Evolutionary conservation across 2,113 vertebrate species (phyloP), one percentile per base, ranked within the genome.

Genomic region (Catharus bicknelli): DNA sequence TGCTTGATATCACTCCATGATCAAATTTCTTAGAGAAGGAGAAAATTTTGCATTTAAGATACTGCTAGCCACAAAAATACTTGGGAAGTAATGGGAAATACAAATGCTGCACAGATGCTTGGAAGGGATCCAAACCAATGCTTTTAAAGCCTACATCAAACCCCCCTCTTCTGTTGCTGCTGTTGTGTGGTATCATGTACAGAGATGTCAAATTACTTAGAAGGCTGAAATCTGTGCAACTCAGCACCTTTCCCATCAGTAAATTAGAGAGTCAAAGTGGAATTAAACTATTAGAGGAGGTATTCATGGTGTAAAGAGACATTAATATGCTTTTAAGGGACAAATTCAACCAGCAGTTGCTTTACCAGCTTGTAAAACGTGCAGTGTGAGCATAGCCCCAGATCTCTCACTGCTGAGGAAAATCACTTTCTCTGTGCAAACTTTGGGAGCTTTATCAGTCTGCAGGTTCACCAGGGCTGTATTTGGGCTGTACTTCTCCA

Each of bases 131-230:
- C 96, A 95, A 88, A 77, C 47, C 0, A 6, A 77, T 21, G 27
- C 86, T 86, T 97, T 92, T 57, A 96, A 96, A 96, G 91, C 72
- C 64, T 43, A 54, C 76, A 90, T 97, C 76, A 91, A 51, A 76
- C 76, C 67, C 93, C 58, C 67, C 72, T 75, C 62, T 95, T 68
- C 81, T 90, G 58, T 54, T 88, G 84, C 89, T 96, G 95, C 73
- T 92, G 93, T 75, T 91, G 40, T 58, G 80, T 80, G 91, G 86
- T 95, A 82, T 10, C 79, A 27, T 64, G 47, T 66, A 64, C 61
- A 90, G 91, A 90, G 85, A 95, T 64, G 90, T 83, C 62, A 94
- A 96, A 90, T 96, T 79, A 93, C 75, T 81, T 74, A 43, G 75
- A 78, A 76, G 68, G 88, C 29, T 67, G 80, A 92, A 95, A 96